Percentiles rank a stretch among this genome's conserved stretches.
phyloP scores from a whole-genome alignment of 2,113 vertebrate genomes.

The Lepisosteus osseus region DNA sequence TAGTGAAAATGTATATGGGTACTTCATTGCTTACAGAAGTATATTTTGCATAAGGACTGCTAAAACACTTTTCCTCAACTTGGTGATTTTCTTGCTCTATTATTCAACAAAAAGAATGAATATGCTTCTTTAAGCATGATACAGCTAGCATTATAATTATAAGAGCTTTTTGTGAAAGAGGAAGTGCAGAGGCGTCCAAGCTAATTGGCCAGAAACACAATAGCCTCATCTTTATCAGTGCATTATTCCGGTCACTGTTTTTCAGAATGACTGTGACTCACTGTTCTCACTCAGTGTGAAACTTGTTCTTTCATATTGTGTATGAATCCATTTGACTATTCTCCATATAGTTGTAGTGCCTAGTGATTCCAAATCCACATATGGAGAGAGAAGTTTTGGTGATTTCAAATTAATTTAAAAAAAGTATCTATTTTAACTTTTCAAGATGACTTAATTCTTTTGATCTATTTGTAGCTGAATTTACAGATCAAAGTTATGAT shows the following conservation, averaged over 20 bases:
- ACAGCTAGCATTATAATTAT: background rate
- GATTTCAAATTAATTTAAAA: too few relatives aligned
- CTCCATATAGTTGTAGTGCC: background rate
- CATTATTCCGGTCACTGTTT: slow-evolving; percentile 8
- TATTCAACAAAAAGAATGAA: too few relatives aligned
- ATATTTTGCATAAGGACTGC: background rate
- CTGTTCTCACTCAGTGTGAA: slow-evolving; percentile 18
- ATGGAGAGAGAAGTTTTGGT: too few relatives aligned
- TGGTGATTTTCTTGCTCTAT: too few relatives aligned
- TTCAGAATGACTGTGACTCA: slow-evolving; percentile 1
- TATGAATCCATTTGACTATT: background rate
- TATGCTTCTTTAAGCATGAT: too few relatives aligned
- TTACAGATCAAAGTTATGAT: too few relatives aligned
- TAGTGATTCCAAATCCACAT: background rate
- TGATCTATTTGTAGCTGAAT: too few relatives aligned
- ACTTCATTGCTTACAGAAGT: too few relatives aligned
- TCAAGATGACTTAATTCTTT: too few relatives aligned
- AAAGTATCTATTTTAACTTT: too few relatives aligned
- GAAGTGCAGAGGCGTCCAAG: background rate
- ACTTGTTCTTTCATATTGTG: slow-evolving; percentile 20
- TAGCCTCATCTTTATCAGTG: background rate
- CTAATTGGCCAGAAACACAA: background rate
- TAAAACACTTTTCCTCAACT: background rate
- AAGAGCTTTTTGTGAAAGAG: background rate
- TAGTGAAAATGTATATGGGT: background rate